phyloP scores from a whole-genome alignment of 2,113 vertebrate genomes.

The Carassius auratus region DNA sequence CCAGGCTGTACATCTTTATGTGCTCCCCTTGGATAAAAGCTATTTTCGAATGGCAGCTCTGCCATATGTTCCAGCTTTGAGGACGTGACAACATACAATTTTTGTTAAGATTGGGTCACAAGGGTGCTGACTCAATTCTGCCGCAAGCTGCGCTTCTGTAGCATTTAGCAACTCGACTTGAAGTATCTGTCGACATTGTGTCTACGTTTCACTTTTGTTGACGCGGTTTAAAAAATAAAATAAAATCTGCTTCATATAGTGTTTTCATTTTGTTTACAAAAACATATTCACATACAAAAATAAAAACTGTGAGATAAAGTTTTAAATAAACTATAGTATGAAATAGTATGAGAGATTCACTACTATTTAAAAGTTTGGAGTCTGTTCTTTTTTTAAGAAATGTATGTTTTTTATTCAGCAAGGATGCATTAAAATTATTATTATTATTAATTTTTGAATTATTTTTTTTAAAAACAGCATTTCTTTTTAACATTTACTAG shows the following conservation, averaged over 20 bases:
- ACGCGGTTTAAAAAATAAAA: background rate
- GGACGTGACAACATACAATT: background rate
- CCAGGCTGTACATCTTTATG: background rate
- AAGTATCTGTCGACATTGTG: background rate
- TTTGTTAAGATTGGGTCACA: slow-evolving; percentile 17
- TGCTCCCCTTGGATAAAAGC: background rate
- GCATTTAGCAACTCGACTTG: background rate
- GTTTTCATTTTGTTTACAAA: background rate
- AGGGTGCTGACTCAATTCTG: background rate
- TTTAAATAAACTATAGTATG: background rate
- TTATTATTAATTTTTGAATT: no score
- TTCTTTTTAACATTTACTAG: no score
- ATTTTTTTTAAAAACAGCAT: no score
- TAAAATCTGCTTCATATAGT: background rate
- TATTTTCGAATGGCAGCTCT: background rate
- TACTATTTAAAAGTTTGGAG: no score
- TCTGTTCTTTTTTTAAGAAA: no score
- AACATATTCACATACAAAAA: background rate
- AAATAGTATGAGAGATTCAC: no score
- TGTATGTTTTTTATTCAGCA: no score
- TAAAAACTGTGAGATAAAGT: background rate
- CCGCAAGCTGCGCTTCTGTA: background rate
- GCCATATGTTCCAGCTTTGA: slow-evolving; percentile 21
- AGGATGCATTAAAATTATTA: no score
- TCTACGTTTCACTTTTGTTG: background rate